Evolutionary conservation across 2,797 vertebrate genomes (phyloP).

Genomic region (Otolemur crassicaudatus): DNA sequence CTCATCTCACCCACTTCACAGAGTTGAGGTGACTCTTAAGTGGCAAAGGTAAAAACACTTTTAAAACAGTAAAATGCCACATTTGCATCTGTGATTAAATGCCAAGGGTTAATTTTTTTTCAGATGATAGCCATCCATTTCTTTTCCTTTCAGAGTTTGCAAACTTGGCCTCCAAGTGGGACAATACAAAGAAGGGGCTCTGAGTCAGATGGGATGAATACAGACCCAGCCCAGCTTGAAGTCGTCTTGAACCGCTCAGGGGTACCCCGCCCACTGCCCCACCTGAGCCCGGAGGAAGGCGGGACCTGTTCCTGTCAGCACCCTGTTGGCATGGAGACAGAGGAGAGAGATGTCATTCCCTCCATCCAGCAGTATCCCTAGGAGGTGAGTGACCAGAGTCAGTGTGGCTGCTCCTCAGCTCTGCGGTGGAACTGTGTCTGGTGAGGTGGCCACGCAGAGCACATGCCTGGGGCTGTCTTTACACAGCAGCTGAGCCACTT

Average conservation of each 20-base stretch:
- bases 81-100: background rate
- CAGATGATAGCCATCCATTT: conserved; percentile 13
- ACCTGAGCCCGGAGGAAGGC: conserved; percentile 22
- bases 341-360: conserved; percentile 1
- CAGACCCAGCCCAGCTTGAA: background rate
- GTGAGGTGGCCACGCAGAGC: background rate
- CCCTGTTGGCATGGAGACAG: conserved; percentile 71
- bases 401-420: background rate
- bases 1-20: background rate
- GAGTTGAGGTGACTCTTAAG: background rate
- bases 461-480: background rate
- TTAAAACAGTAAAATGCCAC: background rate
- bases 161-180: conserved; percentile 9
- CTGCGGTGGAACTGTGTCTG: background rate
- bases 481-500: background rate
- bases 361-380: background rate
- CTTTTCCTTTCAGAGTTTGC: background rate
- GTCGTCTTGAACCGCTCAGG: background rate
- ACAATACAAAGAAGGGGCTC: conserved; percentile 46
- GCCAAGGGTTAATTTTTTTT: background rate
- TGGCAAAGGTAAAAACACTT: background rate
- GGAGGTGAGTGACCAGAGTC: background rate
- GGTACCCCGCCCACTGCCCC: conserved; percentile 61
- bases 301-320: background rate
- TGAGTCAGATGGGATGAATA: background rate